Base-by-base conservation (phyloP, 2,113 vertebrate genomes). In the Daboia siamensis region DNA sequence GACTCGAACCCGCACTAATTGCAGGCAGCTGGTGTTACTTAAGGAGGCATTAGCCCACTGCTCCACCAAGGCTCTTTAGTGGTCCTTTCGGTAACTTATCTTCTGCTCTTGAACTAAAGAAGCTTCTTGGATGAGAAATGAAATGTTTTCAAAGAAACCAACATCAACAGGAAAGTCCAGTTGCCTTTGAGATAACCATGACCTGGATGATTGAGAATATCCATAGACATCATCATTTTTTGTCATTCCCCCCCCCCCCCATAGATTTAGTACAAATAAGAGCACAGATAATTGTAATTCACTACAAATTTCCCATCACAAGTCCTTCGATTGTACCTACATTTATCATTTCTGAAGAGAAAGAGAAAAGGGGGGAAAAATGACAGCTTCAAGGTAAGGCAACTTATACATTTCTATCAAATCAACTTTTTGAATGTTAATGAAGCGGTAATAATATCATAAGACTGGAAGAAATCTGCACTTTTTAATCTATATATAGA, bases 401-500 rank as follows among this genome's bases (percentile, higher is more conserved):
- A 48, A 91, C 21, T 80, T 11, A 1, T 92, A 87, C 23, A 39
- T 86, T 86, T 91, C 91, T 90, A 55, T 64, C 57, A 93, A 80
- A 64, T 94, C 54, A 92, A 55, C 94, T 91, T 93, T 69, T 90
- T 74, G 21, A 93, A 92, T 94, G 15, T 46, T 93, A 94, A 96
- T 89, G 46, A 94, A 93, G 80, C 61, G 48, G 89, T 20, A 29
- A 13, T 92, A 91, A 92, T 48, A 94, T 94, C 91, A 92, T 90
- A 93, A 91, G 88, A 90, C 23, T 90, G 24, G 54, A 91, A 94
- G 1, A 93, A n/a, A 85, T 93, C 93, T 93, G 93, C 91, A 93
- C 85, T 87, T 96, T 95, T 93, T 94, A 90, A 51, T 61, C 88
- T 87, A 93, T 94, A 95, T 93, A 93, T 94, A 92, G 90, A 93